phyloP scores from a whole-genome alignment of 2,113 vertebrate genomes.

The Elachura formosa region DNA sequence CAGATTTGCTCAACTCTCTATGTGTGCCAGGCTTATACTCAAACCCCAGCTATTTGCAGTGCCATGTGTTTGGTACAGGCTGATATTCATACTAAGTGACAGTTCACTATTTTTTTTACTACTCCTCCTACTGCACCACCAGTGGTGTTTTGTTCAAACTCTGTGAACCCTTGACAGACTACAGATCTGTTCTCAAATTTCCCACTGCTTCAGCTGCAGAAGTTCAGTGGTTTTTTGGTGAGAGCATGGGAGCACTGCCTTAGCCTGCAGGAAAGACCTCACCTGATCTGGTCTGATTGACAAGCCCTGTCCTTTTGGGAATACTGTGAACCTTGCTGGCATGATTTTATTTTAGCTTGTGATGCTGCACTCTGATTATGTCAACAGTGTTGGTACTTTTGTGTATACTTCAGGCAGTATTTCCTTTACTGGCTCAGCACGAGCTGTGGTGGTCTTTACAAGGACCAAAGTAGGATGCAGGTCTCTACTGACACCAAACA shows the following conservation, averaged over 20 bases:
- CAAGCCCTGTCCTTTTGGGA: not conserved
- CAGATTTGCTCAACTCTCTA: not conserved
- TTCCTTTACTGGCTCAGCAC: not conserved
- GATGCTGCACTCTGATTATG: not conserved
- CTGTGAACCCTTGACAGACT: not conserved
- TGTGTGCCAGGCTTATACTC: not conserved
- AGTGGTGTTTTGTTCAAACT: not conserved
- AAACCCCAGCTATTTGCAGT: not conserved
- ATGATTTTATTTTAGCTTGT: not conserved
- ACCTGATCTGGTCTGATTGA: not conserved
- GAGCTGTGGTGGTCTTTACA: not conserved
- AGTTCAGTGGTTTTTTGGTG: not conserved
- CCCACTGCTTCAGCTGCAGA: not conserved
- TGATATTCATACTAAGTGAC: not conserved
- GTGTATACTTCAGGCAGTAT: not conserved
- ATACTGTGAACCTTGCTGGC: not conserved
- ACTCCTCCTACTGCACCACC: not conserved
- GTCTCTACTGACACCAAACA: not conserved
- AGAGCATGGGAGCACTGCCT: not conserved
- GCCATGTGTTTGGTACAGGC: not conserved
- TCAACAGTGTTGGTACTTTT: not conserved
- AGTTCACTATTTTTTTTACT: not conserved
- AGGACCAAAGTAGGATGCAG: not conserved
- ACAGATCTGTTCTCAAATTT: not conserved
- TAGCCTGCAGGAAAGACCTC: not conserved